Evolutionary conservation across 1,140 invertebrate species (phyloP).

Genomic region (Euschistus heros): DNA sequence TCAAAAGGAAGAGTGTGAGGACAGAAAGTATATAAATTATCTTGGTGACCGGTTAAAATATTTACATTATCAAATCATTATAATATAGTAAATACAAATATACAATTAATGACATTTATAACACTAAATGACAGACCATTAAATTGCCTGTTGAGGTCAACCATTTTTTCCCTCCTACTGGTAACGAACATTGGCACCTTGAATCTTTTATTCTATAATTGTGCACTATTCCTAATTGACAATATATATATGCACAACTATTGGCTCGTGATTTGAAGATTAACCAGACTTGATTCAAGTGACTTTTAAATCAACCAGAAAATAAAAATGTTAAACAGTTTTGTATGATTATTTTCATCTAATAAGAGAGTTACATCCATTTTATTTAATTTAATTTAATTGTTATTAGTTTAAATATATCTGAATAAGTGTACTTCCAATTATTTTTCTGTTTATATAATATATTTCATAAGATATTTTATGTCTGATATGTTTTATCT

Average conservation of each 20-base stretch:
- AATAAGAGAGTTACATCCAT: too few species aligned
- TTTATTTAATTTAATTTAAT: too few species aligned
- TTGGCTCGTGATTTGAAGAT: not conserved
- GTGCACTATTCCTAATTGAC: constrained; percentile 3
- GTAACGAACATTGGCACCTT: constrained; percentile 14
- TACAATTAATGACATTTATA: constrained; percentile 10
- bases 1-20: constrained; percentile 3
- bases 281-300: constrained; percentile 1
- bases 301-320: not conserved
- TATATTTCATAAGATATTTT: too few species aligned
- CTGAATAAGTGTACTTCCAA: too few species aligned
- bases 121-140: constrained; percentile 1
- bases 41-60: not conserved
- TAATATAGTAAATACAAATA: constrained; percentile 6
- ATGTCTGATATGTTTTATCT: too few species aligned
- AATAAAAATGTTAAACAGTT: too few species aligned
- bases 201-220: constrained; percentile 5
- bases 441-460: too few species aligned
- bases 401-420: too few species aligned
- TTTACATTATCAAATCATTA: constrained; percentile 3
- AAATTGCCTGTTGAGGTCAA: not conserved
- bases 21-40: not conserved
- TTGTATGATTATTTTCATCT: too few species aligned
- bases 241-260: constrained; percentile 2
- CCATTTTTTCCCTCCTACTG: constrained; percentile 5